Evolutionary conservation across 2,888 invertebrate species (phyloP), one percentile per base, ranked within the genome.

Genomic region (Himalopsyche japonica): DNA sequence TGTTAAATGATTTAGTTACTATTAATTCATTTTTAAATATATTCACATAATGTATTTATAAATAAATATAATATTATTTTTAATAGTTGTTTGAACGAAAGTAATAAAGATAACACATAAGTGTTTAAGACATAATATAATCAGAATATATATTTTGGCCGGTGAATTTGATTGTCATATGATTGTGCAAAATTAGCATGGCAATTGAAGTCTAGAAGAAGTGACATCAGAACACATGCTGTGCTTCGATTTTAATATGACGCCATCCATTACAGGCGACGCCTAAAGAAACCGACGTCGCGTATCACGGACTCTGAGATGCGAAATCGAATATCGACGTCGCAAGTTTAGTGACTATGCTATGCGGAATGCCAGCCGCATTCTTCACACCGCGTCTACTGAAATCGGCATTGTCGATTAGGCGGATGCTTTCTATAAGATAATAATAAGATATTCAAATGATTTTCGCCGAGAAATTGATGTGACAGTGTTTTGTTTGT

Each of bases 181-280:
- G 1, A 24, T 70, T 70, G 24, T 70, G 70, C 10, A 6, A 70
- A 20, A 43, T 70, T 24, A 15, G 1, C 70, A 70, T 15, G 70
- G 10, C 24, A 24, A 27, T 20, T 37, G 37, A 37, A 37, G 37
- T 7, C 37, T 12, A 57, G 43, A 80, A 57, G 79, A 79, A 43
- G 48, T 57, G 57, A 32, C 37, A 80, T 80, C 80, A 27, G 32
- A 57, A 80, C 80, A 57, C 57, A 80, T 80, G 57, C 57, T 80
- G 4, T 4, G 27, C 15, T n/a, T 32, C 57, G 57, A 32, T 80
- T 49, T 80, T 37, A 80, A 80, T 57, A 57, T 80, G 80, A 80
- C 57, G 80, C 64, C 32, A 80, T 80, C 70, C 10, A 6, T 70
- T 70, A 70, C 27, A 70, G 30, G 70, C 30, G 70, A 70, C 70